Percentiles rank a stretch among this genome's conserved stretches.
These are phyloP conservation scores for Bungarus multicinctus DNA, from an alignment of 2,113 vertebrate species.

Conservation along the genomic window DNA sequence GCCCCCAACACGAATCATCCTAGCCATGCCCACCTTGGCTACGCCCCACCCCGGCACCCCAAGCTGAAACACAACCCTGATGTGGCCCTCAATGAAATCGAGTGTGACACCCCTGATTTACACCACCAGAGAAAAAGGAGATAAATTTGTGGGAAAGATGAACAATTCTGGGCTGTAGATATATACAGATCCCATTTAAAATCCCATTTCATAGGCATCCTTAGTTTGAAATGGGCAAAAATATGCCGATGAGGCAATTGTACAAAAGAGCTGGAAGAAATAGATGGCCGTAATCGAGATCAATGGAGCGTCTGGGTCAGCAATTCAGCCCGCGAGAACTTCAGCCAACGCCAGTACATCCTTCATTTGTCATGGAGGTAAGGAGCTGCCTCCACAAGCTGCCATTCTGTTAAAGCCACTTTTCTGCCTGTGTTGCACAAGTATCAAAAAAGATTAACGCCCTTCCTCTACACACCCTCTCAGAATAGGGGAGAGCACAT, in stretches of 20 bases:
- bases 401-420: background rate
- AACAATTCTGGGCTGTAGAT: background rate
- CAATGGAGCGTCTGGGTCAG: background rate
- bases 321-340: background rate
- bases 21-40: too few species aligned
- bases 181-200: background rate
- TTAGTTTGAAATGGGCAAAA: background rate
- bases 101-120: too few species aligned
- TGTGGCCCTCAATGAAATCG: too few species aligned
- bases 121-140: background rate
- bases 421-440: background rate
- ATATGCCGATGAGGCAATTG: background rate
- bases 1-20: too few species aligned
- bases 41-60: too few species aligned
- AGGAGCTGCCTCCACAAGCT: background rate
- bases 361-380: constrained; percentile 4
- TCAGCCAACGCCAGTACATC: background rate
- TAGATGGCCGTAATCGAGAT: background rate
- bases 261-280: background rate
- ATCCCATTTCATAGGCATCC: background rate
- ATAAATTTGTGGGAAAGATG: background rate
- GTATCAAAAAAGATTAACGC: constrained; percentile 32
- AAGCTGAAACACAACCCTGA: too few species aligned
- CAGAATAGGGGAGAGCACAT: constrained; percentile 7
- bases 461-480: background rate